These are phyloP conservation scores for Xiphophorus hellerii DNA, from an alignment of 2,113 vertebrate species.

Conservation along the genomic window DNA sequence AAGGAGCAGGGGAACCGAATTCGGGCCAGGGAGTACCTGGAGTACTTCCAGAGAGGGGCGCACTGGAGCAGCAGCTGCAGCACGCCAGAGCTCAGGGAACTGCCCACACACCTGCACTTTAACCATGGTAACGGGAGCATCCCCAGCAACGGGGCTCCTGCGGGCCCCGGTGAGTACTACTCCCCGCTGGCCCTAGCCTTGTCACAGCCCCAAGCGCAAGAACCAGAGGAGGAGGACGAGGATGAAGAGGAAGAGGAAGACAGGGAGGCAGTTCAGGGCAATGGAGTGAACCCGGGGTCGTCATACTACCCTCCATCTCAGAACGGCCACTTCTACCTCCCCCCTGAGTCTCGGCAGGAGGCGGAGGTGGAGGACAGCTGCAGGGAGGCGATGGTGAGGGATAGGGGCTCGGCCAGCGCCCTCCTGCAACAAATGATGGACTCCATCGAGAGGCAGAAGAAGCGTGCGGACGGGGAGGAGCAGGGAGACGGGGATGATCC, in stretches of 20 bases:
- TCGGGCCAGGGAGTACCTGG: slow-evolving; percentile 94
- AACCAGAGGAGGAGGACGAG: slow-evolving; percentile 86
- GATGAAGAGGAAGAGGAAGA: slow-evolving; percentile 86
- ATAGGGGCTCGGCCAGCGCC: slow-evolving; percentile 88
- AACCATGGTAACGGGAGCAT: slow-evolving; percentile 79
- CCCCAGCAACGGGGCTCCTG: slow-evolving; percentile 76
- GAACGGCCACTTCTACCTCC: slow-evolving; percentile 87
- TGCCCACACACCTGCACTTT: slow-evolving; percentile 82
- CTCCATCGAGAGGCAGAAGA: slow-evolving; percentile 86
- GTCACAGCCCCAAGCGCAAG: slow-evolving; percentile 68
- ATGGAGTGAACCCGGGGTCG: slow-evolving; percentile 66
- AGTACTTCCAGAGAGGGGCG: slow-evolving; percentile 93
- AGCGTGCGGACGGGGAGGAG: slow-evolving; percentile 76
- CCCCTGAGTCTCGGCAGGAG: slow-evolving; percentile 78
- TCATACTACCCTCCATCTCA: slow-evolving; percentile 84
- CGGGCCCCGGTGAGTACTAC: slow-evolving; percentile 73
- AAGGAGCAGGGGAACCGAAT: slow-evolving; percentile 90
- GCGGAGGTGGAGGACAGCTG: slow-evolving; percentile 71
- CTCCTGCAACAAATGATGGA: slow-evolving; percentile 96
- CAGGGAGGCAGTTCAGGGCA: slow-evolving; percentile 64
- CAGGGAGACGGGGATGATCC: slow-evolving; percentile 89
- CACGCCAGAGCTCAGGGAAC: slow-evolving; percentile 85
- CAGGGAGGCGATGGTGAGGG: slow-evolving; percentile 73
- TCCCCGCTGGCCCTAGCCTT: slow-evolving; percentile 74
- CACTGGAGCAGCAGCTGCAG: slow-evolving; percentile 85